Evolutionary conservation across 2,888 invertebrate genomes (phyloP).

Genomic region (Microplitis manilae): DNA sequence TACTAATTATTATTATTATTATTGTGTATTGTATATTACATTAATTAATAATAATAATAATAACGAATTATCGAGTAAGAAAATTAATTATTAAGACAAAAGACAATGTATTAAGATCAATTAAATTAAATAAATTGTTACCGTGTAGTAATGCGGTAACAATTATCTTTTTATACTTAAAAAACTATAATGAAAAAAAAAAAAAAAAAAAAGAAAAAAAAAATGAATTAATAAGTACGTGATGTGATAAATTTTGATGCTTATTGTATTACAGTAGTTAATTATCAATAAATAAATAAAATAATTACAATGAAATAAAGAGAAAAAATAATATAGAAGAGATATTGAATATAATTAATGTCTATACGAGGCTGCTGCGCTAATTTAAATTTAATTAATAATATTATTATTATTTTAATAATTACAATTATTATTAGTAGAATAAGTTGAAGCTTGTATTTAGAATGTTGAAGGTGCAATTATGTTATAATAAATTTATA

Average conservation of each 20-base stretch:
- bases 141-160: slow-evolving; percentile 14
- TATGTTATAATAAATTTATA: slow-evolving; percentile 8
- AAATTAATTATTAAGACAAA: slow-evolving; percentile 12
- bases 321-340: slow-evolving; percentile 39
- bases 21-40: slow-evolving; percentile 21
- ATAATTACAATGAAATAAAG: slow-evolving; percentile 38
- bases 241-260: slow-evolving; percentile 55
- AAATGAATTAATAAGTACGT: slow-evolving; percentile 49
- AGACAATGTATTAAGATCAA: slow-evolving; percentile 8
- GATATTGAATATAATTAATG: slow-evolving; percentile 44
- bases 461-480: slow-evolving; percentile 23
- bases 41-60: not conserved
- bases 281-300: slow-evolving; percentile 9
- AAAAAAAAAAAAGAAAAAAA: slow-evolving; percentile 38
- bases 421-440: too few relatives aligned
- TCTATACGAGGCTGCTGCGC: slow-evolving; percentile 52
- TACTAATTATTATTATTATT: slow-evolving; percentile 16
- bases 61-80: slow-evolving; percentile 5
- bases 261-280: slow-evolving; percentile 21
- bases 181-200: slow-evolving; percentile 35
- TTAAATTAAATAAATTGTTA: slow-evolving; percentile 26
- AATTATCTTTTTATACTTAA: slow-evolving; percentile 51
- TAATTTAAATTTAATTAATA: not conserved
- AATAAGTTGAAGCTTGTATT: not conserved
- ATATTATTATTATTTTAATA: not conserved